Conservation (phyloP, 35 echinoderm and acorn worm species). For the Ptychodera flava region DNA sequence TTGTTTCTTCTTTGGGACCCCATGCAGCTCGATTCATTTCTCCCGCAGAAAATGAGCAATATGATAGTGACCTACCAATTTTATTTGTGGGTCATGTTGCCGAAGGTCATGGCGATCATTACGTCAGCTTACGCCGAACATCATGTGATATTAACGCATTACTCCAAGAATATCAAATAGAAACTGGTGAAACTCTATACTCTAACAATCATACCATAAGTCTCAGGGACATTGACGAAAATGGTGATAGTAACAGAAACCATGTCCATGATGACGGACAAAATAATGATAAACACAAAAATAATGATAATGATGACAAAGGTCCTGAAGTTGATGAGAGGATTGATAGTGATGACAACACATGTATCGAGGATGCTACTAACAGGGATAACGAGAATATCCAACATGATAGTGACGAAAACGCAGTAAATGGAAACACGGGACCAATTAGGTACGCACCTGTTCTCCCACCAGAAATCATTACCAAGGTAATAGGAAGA, state of each 20-base stretch:
- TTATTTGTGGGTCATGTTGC: not conserved
- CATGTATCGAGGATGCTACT: too few relatives aligned
- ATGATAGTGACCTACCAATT: not conserved
- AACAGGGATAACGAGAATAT: too few relatives aligned
- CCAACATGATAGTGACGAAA: too few relatives aligned
- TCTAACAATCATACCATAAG: too few relatives aligned
- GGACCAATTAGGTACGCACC: too few relatives aligned
- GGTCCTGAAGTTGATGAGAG: not conserved
- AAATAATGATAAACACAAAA: not conserved
- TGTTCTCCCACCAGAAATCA: too few relatives aligned
- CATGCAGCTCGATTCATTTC: not conserved
- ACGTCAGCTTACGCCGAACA: not conserved
- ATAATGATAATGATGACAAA: not conserved
- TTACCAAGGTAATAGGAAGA: too few relatives aligned
- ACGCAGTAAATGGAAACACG: too few relatives aligned
- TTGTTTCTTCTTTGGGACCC: slow-evolving; percentile 7
- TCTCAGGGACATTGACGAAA: not conserved
- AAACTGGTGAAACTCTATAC: too few relatives aligned
- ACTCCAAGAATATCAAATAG: too few relatives aligned
- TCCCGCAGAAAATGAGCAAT: not conserved
- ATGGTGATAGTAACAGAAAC: not conserved
- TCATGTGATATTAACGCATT: too few relatives aligned
- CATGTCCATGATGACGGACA: not conserved
- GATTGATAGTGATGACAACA: not conserved
- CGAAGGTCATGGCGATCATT: slow-evolving; percentile 6